phyloP scores from a whole-genome alignment of 1,140 invertebrate species.

The Phortica variegata region DNA sequence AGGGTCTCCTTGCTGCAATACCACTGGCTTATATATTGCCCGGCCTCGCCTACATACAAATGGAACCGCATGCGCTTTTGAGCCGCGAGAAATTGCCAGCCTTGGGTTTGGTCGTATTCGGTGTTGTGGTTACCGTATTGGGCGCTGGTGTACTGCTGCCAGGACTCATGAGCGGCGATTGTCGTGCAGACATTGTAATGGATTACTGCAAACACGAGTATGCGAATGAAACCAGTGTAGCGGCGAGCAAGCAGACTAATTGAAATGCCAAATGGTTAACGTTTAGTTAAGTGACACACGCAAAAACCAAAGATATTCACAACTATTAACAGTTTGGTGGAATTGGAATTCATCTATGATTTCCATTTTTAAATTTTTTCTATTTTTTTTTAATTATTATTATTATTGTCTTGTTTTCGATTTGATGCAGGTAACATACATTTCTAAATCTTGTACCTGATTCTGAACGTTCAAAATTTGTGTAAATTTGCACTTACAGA shows the following conservation, averaged over 20 bases:
- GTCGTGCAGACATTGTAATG: constrained; percentile 51
- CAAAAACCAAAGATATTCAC: no score
- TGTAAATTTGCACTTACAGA: no score
- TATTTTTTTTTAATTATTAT: constrained; percentile 4
- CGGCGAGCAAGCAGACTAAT: constrained; percentile 17
- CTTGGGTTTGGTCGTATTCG: constrained; percentile 70
- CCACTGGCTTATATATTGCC: constrained; percentile 84
- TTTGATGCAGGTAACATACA: constrained; percentile 1
- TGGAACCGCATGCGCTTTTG: constrained; percentile 71
- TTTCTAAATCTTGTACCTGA: no score
- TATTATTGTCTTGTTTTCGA: constrained; percentile 1
- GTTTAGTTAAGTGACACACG: no score
- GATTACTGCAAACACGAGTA: constrained; percentile 51
- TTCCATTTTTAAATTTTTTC: constrained; percentile 15
- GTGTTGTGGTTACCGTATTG: constrained; percentile 67
- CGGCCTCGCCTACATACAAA: constrained; percentile 75
- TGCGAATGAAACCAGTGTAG: constrained; percentile 28
- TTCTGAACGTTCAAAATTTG: no score
- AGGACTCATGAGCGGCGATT: constrained; percentile 47
- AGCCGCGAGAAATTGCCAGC: constrained; percentile 74
- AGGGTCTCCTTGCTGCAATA: constrained; percentile 82
- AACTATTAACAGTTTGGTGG: no score
- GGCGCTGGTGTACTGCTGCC: constrained; percentile 59
- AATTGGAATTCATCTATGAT: no score
- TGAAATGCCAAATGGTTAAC: constrained; percentile 12